Evolutionary conservation across 2,888 invertebrate genomes (phyloP), one percentile per base, ranked within the genome.

Genomic region (Yponomeuta malinellus): DNA sequence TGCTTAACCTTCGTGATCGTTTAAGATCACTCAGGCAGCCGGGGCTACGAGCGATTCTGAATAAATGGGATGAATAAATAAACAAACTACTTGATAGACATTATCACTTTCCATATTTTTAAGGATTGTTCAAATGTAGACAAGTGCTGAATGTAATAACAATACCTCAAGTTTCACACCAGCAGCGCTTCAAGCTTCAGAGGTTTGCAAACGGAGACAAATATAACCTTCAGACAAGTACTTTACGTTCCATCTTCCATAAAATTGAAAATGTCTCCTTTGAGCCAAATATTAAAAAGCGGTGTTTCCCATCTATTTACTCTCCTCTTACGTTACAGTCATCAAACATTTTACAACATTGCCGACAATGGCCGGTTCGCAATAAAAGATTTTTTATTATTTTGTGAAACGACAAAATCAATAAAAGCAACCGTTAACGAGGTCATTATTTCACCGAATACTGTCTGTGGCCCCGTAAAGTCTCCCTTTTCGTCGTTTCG

Each of bases 351-450:
- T 65, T 65, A 65, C 31, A 65, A 65, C 65, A 33, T 33, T 67
- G 10, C 15, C 67, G n/a, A 43, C 67, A 67, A 67, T 31, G 69
- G 52, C 69, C 33, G 69, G 29, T 12, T 33, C 48, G 69, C 69
- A 69, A 48, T 69, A 48, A 68, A 69, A 63, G 63, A 37, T n/a
- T 63, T 37, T 70, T 70, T 70, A 71, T 68, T 71, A 69, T 69
- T 66, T 52, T 67, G 69, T 71, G 68, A 72, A 73, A 72, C 70
- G 72, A 71, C 59, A 33, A 63, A 71, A 71, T 71, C 71, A 71
- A 72, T 72, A 71, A 70, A 72, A 71, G 66, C 63, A 66, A 68
- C 72, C 70, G 52, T 72, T 72, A 71, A 71, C 70, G 70, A 68
- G 68, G 67, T 71, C 67, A 69, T 72, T 71, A 70, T 71, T 69